Percentiles rank a stretch among this genome's conserved stretches.
phyloP scores from a whole-genome alignment of 2,888 invertebrate genomes.

The Orthosia gracilis region DNA sequence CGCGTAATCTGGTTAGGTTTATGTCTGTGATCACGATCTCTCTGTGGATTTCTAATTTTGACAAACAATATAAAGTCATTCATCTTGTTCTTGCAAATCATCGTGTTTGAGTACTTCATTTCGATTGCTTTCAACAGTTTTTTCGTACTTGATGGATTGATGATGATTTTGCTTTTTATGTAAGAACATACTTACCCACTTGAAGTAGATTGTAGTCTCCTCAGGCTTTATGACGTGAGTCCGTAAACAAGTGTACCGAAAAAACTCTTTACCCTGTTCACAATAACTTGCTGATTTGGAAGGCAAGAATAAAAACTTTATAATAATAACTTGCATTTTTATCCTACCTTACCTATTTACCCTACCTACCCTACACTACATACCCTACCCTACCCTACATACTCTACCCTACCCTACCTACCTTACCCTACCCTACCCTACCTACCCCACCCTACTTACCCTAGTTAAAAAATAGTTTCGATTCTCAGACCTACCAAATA shows the following conservation, averaged over 20 bases:
- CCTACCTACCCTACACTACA: too few relatives aligned
- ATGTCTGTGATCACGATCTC: constrained; percentile 47
- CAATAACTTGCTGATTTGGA: neutral
- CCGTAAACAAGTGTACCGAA: neutral
- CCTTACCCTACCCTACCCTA: too few relatives aligned
- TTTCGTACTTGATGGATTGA: constrained; percentile 10
- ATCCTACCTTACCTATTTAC: too few relatives aligned
- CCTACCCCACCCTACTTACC: too few relatives aligned
- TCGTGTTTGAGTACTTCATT: constrained; percentile 8
- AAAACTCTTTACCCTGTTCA: neutral
- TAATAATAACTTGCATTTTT: too few relatives aligned
- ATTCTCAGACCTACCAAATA: too few relatives aligned
- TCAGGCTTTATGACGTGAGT: neutral
- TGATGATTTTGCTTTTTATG: constrained; percentile 37
- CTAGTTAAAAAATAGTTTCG: too few relatives aligned
- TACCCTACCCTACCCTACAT: too few relatives aligned
- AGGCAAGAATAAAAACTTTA: neutral
- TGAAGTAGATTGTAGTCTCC: neutral
- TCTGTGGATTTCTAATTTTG: constrained; percentile 38
- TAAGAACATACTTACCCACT: neutral
- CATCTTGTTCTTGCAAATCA: constrained; percentile 36
- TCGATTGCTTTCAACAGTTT: constrained; percentile 23
- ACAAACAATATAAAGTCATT: constrained; percentile 33
- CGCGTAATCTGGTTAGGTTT: too few relatives aligned
- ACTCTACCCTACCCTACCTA: too few relatives aligned